These are phyloP conservation scores for Automeris io DNA, from an alignment of 2,888 invertebrate genomes.

Conservation along the genomic window DNA sequence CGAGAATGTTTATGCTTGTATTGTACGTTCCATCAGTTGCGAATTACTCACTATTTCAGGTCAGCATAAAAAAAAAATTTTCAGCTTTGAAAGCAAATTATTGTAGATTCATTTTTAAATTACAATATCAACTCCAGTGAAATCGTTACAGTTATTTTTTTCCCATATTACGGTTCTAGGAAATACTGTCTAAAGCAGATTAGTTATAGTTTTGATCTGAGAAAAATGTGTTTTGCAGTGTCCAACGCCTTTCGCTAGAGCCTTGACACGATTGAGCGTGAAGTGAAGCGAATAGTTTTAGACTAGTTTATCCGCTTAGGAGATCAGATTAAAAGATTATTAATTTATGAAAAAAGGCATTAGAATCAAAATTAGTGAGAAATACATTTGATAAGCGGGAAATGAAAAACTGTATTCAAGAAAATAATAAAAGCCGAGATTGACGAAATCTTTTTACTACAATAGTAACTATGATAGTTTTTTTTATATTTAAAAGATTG, in stretches of 20 bases:
- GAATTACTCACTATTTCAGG: too few relatives aligned
- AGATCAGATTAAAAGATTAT: background rate
- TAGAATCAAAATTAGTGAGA: background rate
- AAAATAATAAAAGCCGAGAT: slow-evolving; percentile 8
- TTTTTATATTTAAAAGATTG: too few relatives aligned
- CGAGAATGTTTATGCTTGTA: too few relatives aligned
- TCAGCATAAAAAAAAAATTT: too few relatives aligned
- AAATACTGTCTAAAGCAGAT: too few relatives aligned
- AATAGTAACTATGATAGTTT: slow-evolving; percentile 6
- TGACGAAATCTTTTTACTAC: slow-evolving; percentile 10
- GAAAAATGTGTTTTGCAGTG: slow-evolving; percentile 21
- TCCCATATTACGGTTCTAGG: too few relatives aligned
- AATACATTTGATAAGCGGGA: background rate
- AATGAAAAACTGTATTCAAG: background rate
- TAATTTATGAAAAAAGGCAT: background rate
- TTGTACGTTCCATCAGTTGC: too few relatives aligned
- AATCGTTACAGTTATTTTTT: too few relatives aligned
- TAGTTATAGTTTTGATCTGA: slow-evolving; percentile 10
- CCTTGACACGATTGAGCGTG: slow-evolving; percentile 33
- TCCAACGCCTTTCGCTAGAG: slow-evolving; percentile 31
- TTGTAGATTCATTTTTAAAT: too few relatives aligned
- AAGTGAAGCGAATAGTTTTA: slow-evolving; percentile 19
- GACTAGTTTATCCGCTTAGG: slow-evolving; percentile 1
- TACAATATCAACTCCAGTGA: too few relatives aligned
- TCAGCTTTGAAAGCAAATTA: too few relatives aligned